These are phyloP conservation scores for Dynastes hyllus DNA, from an alignment of 2,888 invertebrate genomes.

Conservation along the genomic window DNA sequence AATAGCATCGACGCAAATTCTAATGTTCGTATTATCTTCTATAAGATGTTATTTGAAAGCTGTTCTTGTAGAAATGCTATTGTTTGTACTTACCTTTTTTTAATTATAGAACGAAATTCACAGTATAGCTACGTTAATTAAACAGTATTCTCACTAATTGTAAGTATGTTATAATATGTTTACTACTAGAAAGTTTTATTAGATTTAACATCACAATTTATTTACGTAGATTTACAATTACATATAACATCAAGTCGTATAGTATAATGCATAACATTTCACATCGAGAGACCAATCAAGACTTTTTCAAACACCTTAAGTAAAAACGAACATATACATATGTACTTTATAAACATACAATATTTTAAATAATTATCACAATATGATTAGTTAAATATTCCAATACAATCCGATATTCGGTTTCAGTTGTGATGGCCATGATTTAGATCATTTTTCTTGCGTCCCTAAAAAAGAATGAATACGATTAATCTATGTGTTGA, in stretches of 20 bases:
- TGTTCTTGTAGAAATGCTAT: no score
- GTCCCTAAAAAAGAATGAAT: conserved; percentile 63
- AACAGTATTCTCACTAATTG: no score
- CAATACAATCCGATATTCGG: conserved; percentile 45
- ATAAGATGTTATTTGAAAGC: background rate
- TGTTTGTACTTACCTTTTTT: no score
- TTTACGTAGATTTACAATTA: conserved; percentile 5
- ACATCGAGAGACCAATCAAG: conserved; percentile 1
- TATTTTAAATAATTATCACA: conserved; percentile 58
- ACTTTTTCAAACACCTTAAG: background rate
- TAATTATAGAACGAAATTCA: no score
- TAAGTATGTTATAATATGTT: background rate
- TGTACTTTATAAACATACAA: conserved; percentile 18
- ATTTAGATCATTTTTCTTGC: conserved; percentile 68
- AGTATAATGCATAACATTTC: conserved; percentile 1
- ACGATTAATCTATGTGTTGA: conserved; percentile 14
- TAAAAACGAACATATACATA: background rate
- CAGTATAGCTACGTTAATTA: no score
- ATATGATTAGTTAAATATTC: conserved; percentile 30
- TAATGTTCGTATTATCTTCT: no score
- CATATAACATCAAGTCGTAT: conserved; percentile 9
- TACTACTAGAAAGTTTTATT: background rate
- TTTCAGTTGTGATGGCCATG: conserved; percentile 61
- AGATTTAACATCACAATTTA: conserved; percentile 10
- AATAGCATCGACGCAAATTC: no score